Evolutionary conservation across 2,888 invertebrate species (phyloP).

Genomic region (Acronicta alni): DNA sequence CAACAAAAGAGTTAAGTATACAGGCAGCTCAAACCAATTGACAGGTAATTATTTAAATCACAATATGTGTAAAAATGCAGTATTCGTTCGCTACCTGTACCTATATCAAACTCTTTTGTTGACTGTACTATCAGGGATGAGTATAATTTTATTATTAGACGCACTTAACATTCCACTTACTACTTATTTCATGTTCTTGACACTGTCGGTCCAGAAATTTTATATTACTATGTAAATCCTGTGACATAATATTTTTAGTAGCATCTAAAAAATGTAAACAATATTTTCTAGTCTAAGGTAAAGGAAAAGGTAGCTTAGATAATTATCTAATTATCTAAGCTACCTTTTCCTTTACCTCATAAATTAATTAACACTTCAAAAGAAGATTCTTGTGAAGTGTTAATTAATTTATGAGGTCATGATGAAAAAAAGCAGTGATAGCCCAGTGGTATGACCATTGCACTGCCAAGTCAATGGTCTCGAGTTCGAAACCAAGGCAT

Average conservation of each 20-base stretch:
- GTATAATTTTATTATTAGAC: not conserved
- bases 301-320: conserved; percentile 9
- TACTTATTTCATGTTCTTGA: conserved; percentile 4
- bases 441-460: too few relatives aligned
- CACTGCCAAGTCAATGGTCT: too few relatives aligned
- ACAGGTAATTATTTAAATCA: too few relatives aligned
- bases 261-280: conserved; percentile 33
- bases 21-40: too few relatives aligned
- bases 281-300: conserved; percentile 23
- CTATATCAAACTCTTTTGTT: too few relatives aligned
- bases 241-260: conserved; percentile 35
- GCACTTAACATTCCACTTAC: conserved; percentile 14
- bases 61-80: too few relatives aligned
- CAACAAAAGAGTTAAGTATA: too few relatives aligned
- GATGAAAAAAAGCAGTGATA: too few relatives aligned
- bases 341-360: conserved; percentile 20
- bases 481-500: too few relatives aligned
- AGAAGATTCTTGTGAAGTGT: conserved; percentile 21
- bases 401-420: conserved; percentile 31
- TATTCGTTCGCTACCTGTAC: too few relatives aligned
- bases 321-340: conserved; percentile 1
- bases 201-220: conserved; percentile 14
- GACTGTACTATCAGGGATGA: too few relatives aligned
- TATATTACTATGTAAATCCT: conserved; percentile 39
- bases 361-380: too few relatives aligned